These are phyloP conservation scores for Emys orbicularis DNA, from an alignment of 2,797 vertebrate species.

Conservation along the genomic window DNA sequence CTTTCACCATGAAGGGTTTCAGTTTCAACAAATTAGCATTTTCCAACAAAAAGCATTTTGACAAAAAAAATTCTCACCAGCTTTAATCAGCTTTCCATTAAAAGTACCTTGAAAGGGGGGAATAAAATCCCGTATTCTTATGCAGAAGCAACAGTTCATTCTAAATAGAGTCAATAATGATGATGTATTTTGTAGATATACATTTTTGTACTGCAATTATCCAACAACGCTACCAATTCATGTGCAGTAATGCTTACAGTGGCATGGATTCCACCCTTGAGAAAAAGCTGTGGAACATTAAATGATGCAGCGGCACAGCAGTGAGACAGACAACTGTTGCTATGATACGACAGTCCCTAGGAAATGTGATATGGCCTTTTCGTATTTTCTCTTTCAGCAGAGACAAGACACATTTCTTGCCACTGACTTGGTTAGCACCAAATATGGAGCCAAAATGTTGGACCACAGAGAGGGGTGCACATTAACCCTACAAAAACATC, in stretches of 20 bases:
- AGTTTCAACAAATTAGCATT: not conserved
- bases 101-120: not conserved
- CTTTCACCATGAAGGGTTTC: not conserved
- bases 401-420: constrained; percentile 27
- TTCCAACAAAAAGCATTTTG: not conserved
- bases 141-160: not conserved
- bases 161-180: not conserved
- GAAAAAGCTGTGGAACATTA: not conserved
- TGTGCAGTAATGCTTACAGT: not conserved
- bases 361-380: constrained; percentile 43
- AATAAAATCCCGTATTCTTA: not conserved
- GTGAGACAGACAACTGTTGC: constrained; percentile 48
- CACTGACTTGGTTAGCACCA: constrained; percentile 26
- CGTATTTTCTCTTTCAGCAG: constrained; percentile 18
- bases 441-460: constrained; percentile 33
- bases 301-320: constrained; percentile 16
- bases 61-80: not conserved
- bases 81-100: not conserved
- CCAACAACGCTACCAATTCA: not conserved
- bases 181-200: not conserved
- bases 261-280: not conserved
- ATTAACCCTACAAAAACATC: constrained; percentile 3
- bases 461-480: constrained; percentile 17
- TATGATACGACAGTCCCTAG: constrained; percentile 35
- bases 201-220: not conserved